Evolutionary conservation across 2,113 vertebrate species (phyloP), one percentile per base, ranked within the genome.

Genomic region (Perca fluviatilis): DNA sequence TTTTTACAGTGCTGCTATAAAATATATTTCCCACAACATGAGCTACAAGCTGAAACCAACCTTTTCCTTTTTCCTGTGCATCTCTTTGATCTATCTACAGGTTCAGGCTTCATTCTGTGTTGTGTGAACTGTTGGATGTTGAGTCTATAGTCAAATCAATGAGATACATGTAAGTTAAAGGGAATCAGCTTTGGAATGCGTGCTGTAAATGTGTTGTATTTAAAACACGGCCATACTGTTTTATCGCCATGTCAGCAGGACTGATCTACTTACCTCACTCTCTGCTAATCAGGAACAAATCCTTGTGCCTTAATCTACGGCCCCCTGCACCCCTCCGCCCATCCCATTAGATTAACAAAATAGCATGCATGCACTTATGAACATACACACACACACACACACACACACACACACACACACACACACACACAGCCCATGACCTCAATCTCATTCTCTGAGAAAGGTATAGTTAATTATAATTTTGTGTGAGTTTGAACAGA

Each of bases 271-370:
- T 94, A 93, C 77, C 91, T 93, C 94, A 94, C 95, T 93, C 93
- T 94, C 92, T 86, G 93, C 81, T 94, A 93, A 95, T 94, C 93
- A 93, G 87, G 76, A 85, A 81, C 88, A 88, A 87, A 85, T 92
- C 91, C 90, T 90, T 92, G 84, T 76, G 87, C 90, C 77, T 85
- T 94, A 93, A 93, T 93, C 92, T 93, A 90, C 62, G 73, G 78
- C 86, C 91, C 90, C 87, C 80, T 53, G 73, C 90, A 85, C 86
- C 82, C 80, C 65, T 88, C 89, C 87, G 69, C 88, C 75, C 86
- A 94, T 91, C 88, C 88, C 89, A 94, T 93, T 95, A 94, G 93
- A 94, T 94, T 94, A 94, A 92, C 91, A 86, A 92, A 92, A 95
- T 93, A 79, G 93, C 91, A 88, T 77, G 93, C 91, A 88, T 77